These are phyloP conservation scores for Ictalurus furcatus DNA, from an alignment of 2,113 vertebrate species.

Conservation along the genomic window DNA sequence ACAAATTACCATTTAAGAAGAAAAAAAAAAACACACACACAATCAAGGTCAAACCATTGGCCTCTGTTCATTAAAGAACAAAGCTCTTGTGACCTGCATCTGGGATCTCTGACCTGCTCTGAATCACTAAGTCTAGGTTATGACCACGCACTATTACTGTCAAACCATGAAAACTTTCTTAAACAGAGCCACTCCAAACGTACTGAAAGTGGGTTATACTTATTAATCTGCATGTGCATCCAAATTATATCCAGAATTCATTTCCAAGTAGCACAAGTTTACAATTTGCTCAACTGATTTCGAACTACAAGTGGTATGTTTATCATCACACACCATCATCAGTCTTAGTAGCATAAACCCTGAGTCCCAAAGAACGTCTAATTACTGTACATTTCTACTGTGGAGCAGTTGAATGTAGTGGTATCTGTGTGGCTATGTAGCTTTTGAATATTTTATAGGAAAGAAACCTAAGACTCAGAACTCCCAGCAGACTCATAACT, in stretches of 20 bases:
- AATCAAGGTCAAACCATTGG: background rate
- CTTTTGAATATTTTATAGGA: background rate
- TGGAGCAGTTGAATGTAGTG: background rate
- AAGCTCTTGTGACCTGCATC: constrained; percentile 8
- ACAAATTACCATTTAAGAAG: background rate
- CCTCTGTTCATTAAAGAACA: constrained; percentile 16
- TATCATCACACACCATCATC: background rate
- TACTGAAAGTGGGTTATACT: background rate
- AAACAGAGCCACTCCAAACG: background rate
- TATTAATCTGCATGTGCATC: background rate
- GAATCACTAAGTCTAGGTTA: background rate
- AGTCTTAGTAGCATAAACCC: background rate
- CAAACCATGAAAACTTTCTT: background rate
- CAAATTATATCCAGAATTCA: background rate
- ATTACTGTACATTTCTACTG: background rate
- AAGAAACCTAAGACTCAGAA: background rate
- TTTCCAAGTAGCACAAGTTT: background rate
- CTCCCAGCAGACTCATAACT: background rate
- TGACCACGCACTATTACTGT: background rate
- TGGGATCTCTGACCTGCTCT: background rate
- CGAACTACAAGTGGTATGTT: background rate
- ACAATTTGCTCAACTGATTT: background rate
- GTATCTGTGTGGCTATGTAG: background rate
- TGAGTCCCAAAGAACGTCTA: background rate
- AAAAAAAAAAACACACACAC: background rate